Evolutionary conservation across 1,140 invertebrate genomes (phyloP), one percentile per base, ranked within the genome.

Genomic region (Fopius arisanus): DNA sequence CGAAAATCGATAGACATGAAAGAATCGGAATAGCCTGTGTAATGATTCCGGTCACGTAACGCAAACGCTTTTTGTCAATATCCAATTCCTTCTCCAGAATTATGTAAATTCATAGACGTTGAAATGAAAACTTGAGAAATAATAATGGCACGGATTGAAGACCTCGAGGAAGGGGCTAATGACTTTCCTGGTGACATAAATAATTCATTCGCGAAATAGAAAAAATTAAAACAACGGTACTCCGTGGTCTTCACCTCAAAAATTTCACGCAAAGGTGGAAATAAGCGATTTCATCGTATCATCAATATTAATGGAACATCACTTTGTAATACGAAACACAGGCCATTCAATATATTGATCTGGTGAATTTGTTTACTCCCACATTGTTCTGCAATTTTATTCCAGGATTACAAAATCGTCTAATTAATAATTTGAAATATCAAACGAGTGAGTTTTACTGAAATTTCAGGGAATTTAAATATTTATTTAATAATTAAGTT

Each of bases 1-100:
- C 59, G 70, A 62, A 67, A 72, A 75, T 75, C 28, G 48, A 41
- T 41, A 59, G 6, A 14, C 54, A 10, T 59, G 21, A 28, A 28
- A 28, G 54, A 7, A 26, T 59, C 19, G 23, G 19, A 59, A 59
- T 59, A 59, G 23, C n/a, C 2, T 2, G 21, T 59, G 9, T 9
- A 51, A 59, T 26, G 10, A 28, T 26, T 12, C 19, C 54, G 10
- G 23, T 59, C 54, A 59, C 54, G 54, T 26, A 28, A 59, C 3
- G 4, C 54, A 59, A 14, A 7, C n/a, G 7, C n/a, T 19, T 48
- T 48, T 48, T 48, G 3, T 19, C 5, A 48, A 48, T 1, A 48
- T 48, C 16, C 7, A 10, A 37, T 37, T 12, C 7, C 9, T 37
- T 37, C n/a, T 10, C 33, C 33, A 37, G 43, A 51, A 19, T 16